Evolutionary conservation across 1,140 invertebrate species (phyloP), one percentile per base, ranked within the genome.

Genomic region (Anthonomus grandis): DNA sequence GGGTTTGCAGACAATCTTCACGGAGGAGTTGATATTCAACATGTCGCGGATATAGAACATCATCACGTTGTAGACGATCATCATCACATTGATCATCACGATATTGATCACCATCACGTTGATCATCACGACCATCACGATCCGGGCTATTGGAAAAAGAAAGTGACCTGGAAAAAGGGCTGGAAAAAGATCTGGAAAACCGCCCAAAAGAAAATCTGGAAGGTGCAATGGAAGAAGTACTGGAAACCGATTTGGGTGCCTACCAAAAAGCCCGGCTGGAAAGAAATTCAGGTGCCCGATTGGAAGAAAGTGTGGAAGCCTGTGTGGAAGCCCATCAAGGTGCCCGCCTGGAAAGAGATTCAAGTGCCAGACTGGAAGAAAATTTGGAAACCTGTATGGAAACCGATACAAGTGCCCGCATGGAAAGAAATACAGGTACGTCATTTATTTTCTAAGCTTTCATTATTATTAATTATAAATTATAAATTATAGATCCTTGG

Each of bases 191-290:
- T 78, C 21, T 70, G 79, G 71, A 78, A 79, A 52, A 76, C 77
- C 13, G 77, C 76, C 23, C 83, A 81, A 76, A 84, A 84, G 73
- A 74, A 81, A 25, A 75, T 83, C 8, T 79, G 82, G 69, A 83
- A 83, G 64, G 80, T 79, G 13, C 79, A 79, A 62, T 81, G 78
- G 78, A 80, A 79, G 69, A 83, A 84, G 52, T 75, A 80, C 51
- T 75, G 83, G 70, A 78, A 84, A 2, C 81, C 82, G 27, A 78
- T 83, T 55, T 84, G 81, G 81, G 59, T 65, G 0, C 58, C 58
- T 78, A 83, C 67, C 78, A 83, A 66, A 77, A 83, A 83, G 68
- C 81, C 80, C 17, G 70, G 80, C 4, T 86, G 84, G 84, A 84
- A 83, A 65, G 77, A 81, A 60, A 72, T 80, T 24, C 75, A 82